phyloP scores from a whole-genome alignment of 2,797 vertebrate species.

The Sebastes nivosus region DNA sequence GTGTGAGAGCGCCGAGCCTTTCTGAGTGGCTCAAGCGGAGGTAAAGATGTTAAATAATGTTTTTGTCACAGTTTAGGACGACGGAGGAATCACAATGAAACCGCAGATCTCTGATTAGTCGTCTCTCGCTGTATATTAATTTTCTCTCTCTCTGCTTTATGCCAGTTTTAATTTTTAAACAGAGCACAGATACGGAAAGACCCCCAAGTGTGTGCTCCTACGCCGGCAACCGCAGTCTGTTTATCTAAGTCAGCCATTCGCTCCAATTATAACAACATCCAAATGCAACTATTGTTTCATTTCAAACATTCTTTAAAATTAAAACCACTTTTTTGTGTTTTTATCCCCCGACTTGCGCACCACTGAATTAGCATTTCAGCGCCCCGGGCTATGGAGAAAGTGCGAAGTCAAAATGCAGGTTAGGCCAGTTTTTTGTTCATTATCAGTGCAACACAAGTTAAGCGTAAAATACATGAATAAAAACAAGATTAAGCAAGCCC shows the following conservation, averaged over 20 bases:
- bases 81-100: slow-evolving; percentile 64
- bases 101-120: slow-evolving; percentile 72
- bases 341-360: slow-evolving; percentile 24
- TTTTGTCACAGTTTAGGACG: slow-evolving; percentile 70
- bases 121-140: slow-evolving; percentile 71
- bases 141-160: slow-evolving; percentile 55
- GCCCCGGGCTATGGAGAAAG: slow-evolving; percentile 51
- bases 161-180: slow-evolving; percentile 75
- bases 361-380: slow-evolving; percentile 52
- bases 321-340: slow-evolving; percentile 56
- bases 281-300: slow-evolving; percentile 78
- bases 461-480: slow-evolving; percentile 49
- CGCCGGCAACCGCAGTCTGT: slow-evolving; percentile 55
- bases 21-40: slow-evolving; percentile 58
- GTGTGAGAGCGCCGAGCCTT: slow-evolving; percentile 19
- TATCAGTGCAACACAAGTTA: slow-evolving; percentile 56
- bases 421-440: slow-evolving; percentile 65
- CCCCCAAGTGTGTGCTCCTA: slow-evolving; percentile 65
- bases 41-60: slow-evolving; percentile 77
- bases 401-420: slow-evolving; percentile 64
- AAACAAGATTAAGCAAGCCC: slow-evolving; percentile 29
- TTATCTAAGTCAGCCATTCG: slow-evolving; percentile 77
- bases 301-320: slow-evolving; percentile 68
- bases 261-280: slow-evolving; percentile 79
- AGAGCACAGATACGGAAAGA: slow-evolving; percentile 68